Evolutionary conservation across 2,797 vertebrate genomes (phyloP), one percentile per base, ranked within the genome.

Genomic region (Pseudomugil gertrudae): DNA sequence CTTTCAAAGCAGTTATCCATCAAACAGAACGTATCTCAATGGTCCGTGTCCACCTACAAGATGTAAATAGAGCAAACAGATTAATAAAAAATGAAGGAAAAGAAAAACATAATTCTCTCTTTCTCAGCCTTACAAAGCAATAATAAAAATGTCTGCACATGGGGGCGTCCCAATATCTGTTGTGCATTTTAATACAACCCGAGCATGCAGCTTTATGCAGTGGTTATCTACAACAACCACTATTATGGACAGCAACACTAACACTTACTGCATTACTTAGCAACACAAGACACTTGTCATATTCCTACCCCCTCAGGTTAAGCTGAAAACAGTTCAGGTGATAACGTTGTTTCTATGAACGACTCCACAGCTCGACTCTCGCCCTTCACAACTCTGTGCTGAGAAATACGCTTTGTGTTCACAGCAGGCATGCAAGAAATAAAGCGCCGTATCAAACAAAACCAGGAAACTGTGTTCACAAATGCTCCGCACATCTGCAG

Each of bases 191-290:
- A 59, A 71, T 57, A 29, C 27, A 13, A 10, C 53, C 56, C 33
- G 50, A 35, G 14, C n/a, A 2, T n/a, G 13, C 30, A 56, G 55
- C 64, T 61, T 69, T 50, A 38, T 60, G 57, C 36, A 63, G 21
- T 67, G n/a, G 58, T 11, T 9, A 66, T n/a, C 1, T 2, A 36
- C 58, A 66, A 32, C 45, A 4, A 26, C 30, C 33, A 61, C 74
- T 69, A 79, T 76, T 54, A 66, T 47, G 10, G 51, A 57, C 14
- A 8, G 66, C 77, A 75, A 65, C 73, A 73, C 48, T 32, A 48
- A 38, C 48, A 50, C 70, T 72, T 62, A 60, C 5, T 24, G 69
- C 3, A 88, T 92, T 90, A 89, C 90, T 78, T 86, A 86, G 90
- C 90, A 92, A 91, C 90, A 77, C 53, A 6, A 6, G 48, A 53